These are phyloP conservation scores for Beroe forskalii DNA, from an alignment of 37 sponge, comb jelly and placozoan species.

Conservation along the genomic window DNA sequence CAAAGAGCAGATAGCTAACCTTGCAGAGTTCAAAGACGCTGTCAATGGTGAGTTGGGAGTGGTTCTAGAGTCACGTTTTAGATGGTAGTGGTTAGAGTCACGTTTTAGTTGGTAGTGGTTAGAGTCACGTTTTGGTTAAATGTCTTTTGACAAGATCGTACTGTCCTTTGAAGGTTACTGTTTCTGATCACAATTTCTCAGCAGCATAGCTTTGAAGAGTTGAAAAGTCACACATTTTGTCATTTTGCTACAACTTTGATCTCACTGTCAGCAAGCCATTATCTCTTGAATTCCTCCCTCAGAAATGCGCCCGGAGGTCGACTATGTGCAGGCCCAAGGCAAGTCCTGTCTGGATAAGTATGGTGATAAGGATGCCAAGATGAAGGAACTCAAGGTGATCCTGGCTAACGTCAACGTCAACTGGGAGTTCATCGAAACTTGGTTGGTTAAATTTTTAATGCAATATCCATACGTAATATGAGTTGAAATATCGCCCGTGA, in stretches of 20 bases:
- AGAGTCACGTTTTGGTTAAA: no score
- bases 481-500: no score
- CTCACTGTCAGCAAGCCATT: no score
- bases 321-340: constrained; percentile 35
- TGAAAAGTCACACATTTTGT: no score
- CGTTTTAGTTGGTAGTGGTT: no score
- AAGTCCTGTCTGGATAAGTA: constrained; percentile 59
- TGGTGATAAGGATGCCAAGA: constrained; percentile 45
- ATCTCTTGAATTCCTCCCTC: not conserved
- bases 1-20: constrained; percentile 25
- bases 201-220: no score
- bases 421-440: constrained; percentile 54
- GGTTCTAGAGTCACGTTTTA: no score
- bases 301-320: constrained; percentile 43
- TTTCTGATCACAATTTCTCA: not conserved
- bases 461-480: no score
- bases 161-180: not conserved
- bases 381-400: constrained; percentile 54
- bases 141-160: no score
- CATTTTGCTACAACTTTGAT: no score
- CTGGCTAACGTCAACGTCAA: constrained; percentile 42
- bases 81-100: no score
- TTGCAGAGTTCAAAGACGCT: constrained; percentile 33
- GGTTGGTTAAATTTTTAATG: not conserved
- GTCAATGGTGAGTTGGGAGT: constrained; percentile 4